Conservation (phyloP, 1,140 invertebrate species). For the Eueides isabella region DNA sequence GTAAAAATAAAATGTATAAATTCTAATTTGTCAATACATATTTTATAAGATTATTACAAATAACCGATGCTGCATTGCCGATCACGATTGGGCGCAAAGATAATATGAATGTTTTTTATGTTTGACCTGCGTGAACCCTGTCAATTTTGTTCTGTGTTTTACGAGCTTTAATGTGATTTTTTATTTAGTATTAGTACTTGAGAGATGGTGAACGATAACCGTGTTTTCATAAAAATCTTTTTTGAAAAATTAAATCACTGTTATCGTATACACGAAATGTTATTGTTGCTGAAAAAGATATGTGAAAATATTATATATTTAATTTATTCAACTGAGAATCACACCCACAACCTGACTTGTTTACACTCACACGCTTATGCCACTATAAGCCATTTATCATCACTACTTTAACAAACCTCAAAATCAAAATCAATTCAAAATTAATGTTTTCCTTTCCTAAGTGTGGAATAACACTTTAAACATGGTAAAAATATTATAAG, state of each 20-base stretch:
- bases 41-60: slow-evolving; percentile 15
- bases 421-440: too few species aligned
- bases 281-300: background rate
- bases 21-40: background rate
- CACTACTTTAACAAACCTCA: too few species aligned
- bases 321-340: too few species aligned
- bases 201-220: background rate
- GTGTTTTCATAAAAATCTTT: background rate
- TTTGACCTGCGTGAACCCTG: slow-evolving; percentile 31
- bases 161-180: slow-evolving; percentile 12
- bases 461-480: too few species aligned
- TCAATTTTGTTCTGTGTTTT: slow-evolving; percentile 21
- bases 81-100: slow-evolving; percentile 41
- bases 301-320: too few species aligned
- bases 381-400: too few species aligned
- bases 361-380: too few species aligned
- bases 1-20: background rate
- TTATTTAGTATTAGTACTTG: background rate
- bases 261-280: background rate
- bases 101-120: slow-evolving; percentile 35
- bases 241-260: background rate
- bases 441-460: too few species aligned
- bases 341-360: too few species aligned
- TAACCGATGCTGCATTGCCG: slow-evolving; percentile 49
- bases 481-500: too few species aligned